Percentiles rank a stretch among this genome's conserved stretches.
These are phyloP conservation scores for Drosophila picticornis DNA, from an alignment of 2,888 invertebrate species.

Conservation along the genomic window DNA sequence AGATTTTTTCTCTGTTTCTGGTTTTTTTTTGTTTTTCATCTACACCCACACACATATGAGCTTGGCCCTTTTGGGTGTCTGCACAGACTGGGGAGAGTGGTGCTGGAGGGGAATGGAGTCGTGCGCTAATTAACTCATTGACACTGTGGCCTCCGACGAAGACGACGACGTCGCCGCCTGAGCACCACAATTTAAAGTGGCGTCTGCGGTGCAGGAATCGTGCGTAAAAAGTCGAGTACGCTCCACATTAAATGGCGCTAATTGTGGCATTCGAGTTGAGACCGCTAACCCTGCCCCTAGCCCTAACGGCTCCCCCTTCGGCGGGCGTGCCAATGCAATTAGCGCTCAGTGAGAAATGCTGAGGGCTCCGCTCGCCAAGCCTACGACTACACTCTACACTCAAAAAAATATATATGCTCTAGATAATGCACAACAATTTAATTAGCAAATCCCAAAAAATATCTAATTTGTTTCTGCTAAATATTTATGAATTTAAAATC, in stretches of 20 bases:
- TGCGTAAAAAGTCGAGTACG: conserved; percentile 77
- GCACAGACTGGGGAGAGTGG: neutral
- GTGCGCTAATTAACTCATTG: conserved; percentile 80
- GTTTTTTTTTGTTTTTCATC: conserved; percentile 7
- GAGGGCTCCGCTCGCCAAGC: conserved; percentile 20
- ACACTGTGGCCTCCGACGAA: conserved; percentile 69
- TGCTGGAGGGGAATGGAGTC: conserved; percentile 32
- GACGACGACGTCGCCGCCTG: neutral
- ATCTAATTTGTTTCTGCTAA: neutral
- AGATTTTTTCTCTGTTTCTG: conserved; percentile 49
- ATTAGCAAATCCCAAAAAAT: neutral
- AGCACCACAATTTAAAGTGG: conserved; percentile 57
- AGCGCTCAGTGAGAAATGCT: conserved; percentile 57
- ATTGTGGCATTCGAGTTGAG: conserved; percentile 68
- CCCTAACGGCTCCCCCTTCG: neutral
- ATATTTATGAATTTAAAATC: neutral
- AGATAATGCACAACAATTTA: neutral
- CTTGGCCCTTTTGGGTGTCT: conserved; percentile 26
- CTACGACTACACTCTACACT: conserved; percentile 5
- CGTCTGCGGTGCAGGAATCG: conserved; percentile 75
- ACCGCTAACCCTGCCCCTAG: conserved; percentile 2
- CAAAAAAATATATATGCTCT: neutral
- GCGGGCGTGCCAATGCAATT: conserved; percentile 75
- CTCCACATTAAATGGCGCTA: conserved; percentile 82
- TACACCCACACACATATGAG: conserved; percentile 30